Percentiles rank a stretch among this genome's conserved stretches.
Conservation (phyloP, 2,113 vertebrate genomes). For the Myiozetetes cayanensis region DNA sequence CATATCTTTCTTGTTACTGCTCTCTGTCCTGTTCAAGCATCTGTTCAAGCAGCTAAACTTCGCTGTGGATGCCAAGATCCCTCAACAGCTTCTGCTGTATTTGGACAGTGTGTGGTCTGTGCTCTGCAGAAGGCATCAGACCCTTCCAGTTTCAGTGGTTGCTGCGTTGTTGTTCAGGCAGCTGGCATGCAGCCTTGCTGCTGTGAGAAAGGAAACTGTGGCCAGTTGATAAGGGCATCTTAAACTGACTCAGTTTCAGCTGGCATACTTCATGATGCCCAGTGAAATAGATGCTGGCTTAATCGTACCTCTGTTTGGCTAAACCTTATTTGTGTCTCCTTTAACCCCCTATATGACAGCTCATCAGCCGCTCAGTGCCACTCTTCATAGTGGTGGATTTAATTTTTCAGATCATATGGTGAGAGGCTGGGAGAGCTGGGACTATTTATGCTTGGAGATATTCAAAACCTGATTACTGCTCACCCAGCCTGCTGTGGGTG, state of each 20-base stretch:
- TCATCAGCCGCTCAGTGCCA: neutral
- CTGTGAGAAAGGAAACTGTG: constrained; percentile 52
- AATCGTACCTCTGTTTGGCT: neutral
- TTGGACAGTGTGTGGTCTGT: neutral
- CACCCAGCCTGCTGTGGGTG: neutral
- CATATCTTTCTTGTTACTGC: neutral
- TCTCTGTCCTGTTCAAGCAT: neutral
- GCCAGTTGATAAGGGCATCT: constrained; percentile 42
- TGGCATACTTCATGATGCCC: neutral
- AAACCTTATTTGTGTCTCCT: neutral
- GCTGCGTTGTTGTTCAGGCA: constrained; percentile 7
- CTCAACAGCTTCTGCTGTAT: neutral
- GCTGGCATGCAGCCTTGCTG: constrained; percentile 34
- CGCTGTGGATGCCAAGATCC: neutral
- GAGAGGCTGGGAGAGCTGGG: neutral
- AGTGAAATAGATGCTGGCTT: neutral
- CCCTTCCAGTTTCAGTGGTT: neutral
- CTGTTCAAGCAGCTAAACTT: neutral
- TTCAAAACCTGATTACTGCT: neutral
- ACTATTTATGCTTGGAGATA: neutral
- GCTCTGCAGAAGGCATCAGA: neutral
- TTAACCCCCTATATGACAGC: neutral
- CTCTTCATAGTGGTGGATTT: neutral
- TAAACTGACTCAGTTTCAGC: constrained; percentile 26
- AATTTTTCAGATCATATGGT: neutral